Evolutionary conservation across 2,888 invertebrate genomes (phyloP), one percentile per base, ranked within the genome.

Genomic region (Ectropis crepuscularia): DNA sequence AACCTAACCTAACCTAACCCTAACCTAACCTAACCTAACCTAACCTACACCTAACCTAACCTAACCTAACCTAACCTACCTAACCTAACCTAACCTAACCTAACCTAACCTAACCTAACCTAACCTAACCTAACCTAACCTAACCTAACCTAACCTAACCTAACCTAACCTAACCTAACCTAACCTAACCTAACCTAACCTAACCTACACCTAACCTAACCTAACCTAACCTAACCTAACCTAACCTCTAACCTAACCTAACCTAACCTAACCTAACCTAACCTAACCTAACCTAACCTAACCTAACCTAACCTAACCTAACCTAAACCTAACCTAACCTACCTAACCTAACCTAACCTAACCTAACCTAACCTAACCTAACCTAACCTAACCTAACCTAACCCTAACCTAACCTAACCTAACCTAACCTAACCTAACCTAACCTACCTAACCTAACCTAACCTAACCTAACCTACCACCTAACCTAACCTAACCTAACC

Each of bases 361-460:
- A 65, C 65, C 65, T 65, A 65, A 65, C 65, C 65, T 65, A 65
- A 65, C 65, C 65, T 65, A 65, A 65, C 65, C 65, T 67, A 69
- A 66, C 63, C 64, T 64, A 59, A 60, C 60, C 58, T 53, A 61
- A 67, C 53, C n/a, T n/a, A n/a, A n/a, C n/a, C n/a, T n/a, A n/a
- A n/a, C n/a, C n/a, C n/a, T n/a, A n/a, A n/a, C n/a, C 60, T 63
- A 63, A 63, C 54, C 62, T 63, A 60, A 66, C 61, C 65, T 61
- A 65, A 61, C 58, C 61, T 65, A 65, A 57, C 54, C 57, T 43
- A 61, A 59, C 61, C 63, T 54, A 57, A 50, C 58, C 61, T 64
- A n/a, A n/a, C n/a, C n/a, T n/a, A n/a, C n/a, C n/a, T n/a, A n/a
- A n/a, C n/a, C n/a, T n/a, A n/a, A n/a, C n/a, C n/a, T n/a, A n/a